These are phyloP conservation scores for Herminia tarsipennalis DNA, from an alignment of 2,888 invertebrate species.

Conservation along the genomic window DNA sequence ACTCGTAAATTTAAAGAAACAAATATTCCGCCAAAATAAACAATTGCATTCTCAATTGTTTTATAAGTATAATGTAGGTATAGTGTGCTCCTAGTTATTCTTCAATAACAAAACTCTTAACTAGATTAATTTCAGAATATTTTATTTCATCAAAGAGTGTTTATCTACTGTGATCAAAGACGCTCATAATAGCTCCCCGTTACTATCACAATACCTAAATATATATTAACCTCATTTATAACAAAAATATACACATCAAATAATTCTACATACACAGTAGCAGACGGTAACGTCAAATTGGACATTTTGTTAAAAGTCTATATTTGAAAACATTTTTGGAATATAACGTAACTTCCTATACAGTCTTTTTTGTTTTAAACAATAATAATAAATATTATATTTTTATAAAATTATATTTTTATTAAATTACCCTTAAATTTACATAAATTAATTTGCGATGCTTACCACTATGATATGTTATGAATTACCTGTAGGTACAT, in stretches of 20 bases:
- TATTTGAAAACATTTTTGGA: slow-evolving; percentile 22
- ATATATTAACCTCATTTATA: slow-evolving; percentile 3
- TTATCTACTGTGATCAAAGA: background rate
- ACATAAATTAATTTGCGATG: slow-evolving; percentile 25
- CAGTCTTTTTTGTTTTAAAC: slow-evolving; percentile 36
- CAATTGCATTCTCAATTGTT: no score
- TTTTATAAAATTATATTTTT: slow-evolving; percentile 18
- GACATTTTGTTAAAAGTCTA: slow-evolving; percentile 21
- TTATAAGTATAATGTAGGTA: no score
- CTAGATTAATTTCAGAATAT: no score
- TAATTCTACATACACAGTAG: slow-evolving; percentile 1
- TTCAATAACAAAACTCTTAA: no score
- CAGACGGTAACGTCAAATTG: slow-evolving; percentile 22
- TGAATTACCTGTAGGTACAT: slow-evolving; percentile 55
- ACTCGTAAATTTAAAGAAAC: no score
- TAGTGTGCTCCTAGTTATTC: no score
- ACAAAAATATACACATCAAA: slow-evolving; percentile 12
- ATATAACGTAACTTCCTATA: slow-evolving; percentile 32
- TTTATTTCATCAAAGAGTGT: background rate
- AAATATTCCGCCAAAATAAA: no score
- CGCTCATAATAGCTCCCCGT: slow-evolving; percentile 16
- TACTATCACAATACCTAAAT: background rate
- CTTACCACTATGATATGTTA: slow-evolving; percentile 59
- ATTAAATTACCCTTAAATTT: slow-evolving; percentile 30
- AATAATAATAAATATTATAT: slow-evolving; percentile 25